Base-by-base conservation (phyloP, 2,113 vertebrate species). In the Struthidea cinerea region DNA sequence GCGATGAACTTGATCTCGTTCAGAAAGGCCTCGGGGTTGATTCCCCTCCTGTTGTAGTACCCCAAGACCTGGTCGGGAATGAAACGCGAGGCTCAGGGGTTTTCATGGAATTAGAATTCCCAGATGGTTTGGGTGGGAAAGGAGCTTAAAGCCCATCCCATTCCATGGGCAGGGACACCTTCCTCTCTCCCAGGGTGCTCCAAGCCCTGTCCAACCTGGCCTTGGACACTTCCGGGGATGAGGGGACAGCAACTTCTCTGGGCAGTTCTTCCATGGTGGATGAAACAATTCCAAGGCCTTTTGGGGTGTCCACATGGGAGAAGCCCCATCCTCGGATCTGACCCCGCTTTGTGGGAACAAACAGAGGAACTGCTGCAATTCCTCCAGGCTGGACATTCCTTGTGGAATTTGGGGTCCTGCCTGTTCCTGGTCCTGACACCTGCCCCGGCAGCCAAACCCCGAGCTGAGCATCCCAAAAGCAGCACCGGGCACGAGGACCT, bases 1-100 rank as follows among this genome's bases (percentile, higher is more conserved):
- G 99, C 99, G 14, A 99, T 99, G 69, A 98, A 99, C 47, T 99
- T 99, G 64, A 99, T 99, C 96, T 99, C 99, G 1, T 98, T 99
- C 23, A 99, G 95, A 44, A 99, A 99, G 10, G 99, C 98, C 96
- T 99, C 98, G 0, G 99, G 99, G 46, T 99, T 99, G 97, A 99
- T 99, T 2, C 99, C 99, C 60, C 99, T 98, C 32, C 99, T 97
- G 95, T 99, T 99, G 95, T 99, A 99, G 89, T 99, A 99, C 30
- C 99, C 99, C 87, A 99, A 69, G 28, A 99, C 99, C 99, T 99
- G 96, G 50, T 5, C 6, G 26, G 90, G 65, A 71, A 12, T 1
- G 56, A 65, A 69, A 84, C 0, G 8, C 5, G 5, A 14, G 32
- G 6, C 8, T 61, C 49, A 24, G 63, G 23, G 5, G 5, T 20